A percentile compares a stretch with the other conserved stretches of the same genome.
Evolutionary conservation across 2,888 invertebrate genomes (phyloP).

Genomic region (Elmis aenea): DNA sequence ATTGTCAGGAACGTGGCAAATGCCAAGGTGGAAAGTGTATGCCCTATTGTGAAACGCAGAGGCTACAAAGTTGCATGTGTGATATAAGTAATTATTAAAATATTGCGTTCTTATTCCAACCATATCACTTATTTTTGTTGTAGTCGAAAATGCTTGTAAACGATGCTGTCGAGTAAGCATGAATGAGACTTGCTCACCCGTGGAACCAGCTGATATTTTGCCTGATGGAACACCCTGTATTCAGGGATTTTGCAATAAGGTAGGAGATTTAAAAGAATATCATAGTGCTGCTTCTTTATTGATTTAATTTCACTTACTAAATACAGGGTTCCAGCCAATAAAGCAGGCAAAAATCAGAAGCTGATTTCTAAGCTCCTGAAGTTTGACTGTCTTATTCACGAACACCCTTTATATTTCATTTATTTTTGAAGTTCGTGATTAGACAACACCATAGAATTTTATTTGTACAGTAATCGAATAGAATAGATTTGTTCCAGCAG

Average conservation of each 20-base stretch:
- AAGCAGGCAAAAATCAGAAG: no score
- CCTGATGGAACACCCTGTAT: conserved; percentile 94
- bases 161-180: conserved; percentile 88
- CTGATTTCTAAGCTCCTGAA: no score
- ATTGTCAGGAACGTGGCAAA: conserved; percentile 87
- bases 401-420: no score
- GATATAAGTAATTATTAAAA: conserved; percentile 63
- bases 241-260: conserved; percentile 94
- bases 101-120: background rate
- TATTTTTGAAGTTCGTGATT: no score
- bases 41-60: conserved; percentile 92
- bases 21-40: conserved; percentile 88
- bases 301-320: no score
- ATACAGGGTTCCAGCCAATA: no score
- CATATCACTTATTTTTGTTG: conserved; percentile 28
- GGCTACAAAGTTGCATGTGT: conserved; percentile 93
- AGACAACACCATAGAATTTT: no score
- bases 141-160: conserved; percentile 88
- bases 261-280: no score
- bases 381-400: no score
- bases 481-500: no score
- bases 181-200: conserved; percentile 88
- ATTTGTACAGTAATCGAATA: no score
- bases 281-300: no score
- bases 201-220: conserved; percentile 81